A percentile compares a stretch with the other conserved stretches of the same genome.
phyloP scores from a whole-genome alignment of 2,113 vertebrate species.

The Anguilla rostrata region DNA sequence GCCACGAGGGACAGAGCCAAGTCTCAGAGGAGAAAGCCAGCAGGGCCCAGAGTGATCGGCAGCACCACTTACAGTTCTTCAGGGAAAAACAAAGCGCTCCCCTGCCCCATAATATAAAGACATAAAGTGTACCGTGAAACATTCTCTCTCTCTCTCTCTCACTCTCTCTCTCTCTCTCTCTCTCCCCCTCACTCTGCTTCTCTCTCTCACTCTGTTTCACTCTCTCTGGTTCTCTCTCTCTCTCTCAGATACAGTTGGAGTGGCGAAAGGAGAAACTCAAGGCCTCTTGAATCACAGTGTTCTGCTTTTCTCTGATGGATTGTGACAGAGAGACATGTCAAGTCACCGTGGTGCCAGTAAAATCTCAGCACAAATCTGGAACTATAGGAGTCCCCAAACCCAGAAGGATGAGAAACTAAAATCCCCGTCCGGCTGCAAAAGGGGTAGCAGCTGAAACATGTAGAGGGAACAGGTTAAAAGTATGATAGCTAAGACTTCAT shows the following conservation, averaged over 20 bases:
- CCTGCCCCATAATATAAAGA: background rate
- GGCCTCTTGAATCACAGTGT: slow-evolving; percentile 6
- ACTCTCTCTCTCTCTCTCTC: background rate
- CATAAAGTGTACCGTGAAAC: background rate
- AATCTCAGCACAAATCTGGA: background rate
- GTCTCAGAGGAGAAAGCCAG: slow-evolving; percentile 23
- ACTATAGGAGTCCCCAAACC: background rate
- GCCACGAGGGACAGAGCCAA: background rate
- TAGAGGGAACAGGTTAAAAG: background rate
- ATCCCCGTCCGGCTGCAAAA: background rate
- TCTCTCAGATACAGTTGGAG: background rate
- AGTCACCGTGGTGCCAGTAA: slow-evolving; percentile 28
- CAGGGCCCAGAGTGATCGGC: background rate
- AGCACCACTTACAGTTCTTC: background rate
- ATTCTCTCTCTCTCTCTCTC: background rate
- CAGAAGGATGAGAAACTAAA: background rate
- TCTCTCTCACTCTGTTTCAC: too few relatives aligned
- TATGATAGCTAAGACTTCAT: background rate
- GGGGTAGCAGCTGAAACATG: background rate
- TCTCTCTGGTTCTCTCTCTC: background rate
- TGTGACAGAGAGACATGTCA: slow-evolving; percentile 30
- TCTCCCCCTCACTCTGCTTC: background rate
- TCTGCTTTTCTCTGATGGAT: slow-evolving; percentile 38
- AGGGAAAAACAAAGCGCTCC: background rate
- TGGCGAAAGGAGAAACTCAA: slow-evolving; percentile 31